A percentile compares a stretch with the other conserved stretches of the same genome.
phyloP scores from a whole-genome alignment of 2,113 vertebrate genomes.

The Silurus meridionalis region DNA sequence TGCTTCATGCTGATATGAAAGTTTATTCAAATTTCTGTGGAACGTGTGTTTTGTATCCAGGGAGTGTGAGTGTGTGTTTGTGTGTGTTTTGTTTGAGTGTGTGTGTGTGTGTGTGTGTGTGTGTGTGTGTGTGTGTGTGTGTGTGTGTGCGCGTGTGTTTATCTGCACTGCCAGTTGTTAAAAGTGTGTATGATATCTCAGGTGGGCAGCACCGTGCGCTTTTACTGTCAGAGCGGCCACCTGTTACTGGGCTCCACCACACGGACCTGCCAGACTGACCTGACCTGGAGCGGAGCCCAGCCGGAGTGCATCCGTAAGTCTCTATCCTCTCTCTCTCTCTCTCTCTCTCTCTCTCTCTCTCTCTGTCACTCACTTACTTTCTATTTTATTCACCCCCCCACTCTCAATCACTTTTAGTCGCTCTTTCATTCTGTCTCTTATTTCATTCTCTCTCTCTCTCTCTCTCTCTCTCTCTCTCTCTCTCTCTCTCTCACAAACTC shows the following conservation, averaged over 20 bases:
- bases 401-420: no score
- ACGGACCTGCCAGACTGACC: conserved; percentile 87
- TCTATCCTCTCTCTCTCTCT: background rate
- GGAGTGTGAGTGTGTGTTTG: conserved; percentile 4
- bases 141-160: background rate
- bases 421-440: no score
- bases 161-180: background rate
- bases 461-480: no score
- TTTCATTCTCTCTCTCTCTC: no score
- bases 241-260: conserved; percentile 94
- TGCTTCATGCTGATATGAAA: background rate
- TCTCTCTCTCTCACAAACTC: no score
- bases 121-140: background rate
- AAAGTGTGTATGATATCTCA: conserved; percentile 50
- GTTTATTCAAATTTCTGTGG: background rate
- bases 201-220: conserved; percentile 88
- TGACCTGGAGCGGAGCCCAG: conserved; percentile 92
- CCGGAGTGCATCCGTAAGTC: conserved; percentile 91
- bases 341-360: background rate
- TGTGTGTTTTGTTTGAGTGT: background rate
- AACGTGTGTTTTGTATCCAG: background rate
- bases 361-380: background rate
- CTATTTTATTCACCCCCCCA: no score
- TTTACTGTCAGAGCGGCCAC: conserved; percentile 92
- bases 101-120: no score